Evolutionary conservation across 2,113 vertebrate species (phyloP), one percentile per base, ranked within the genome.

Genomic region (Daphoenositta chrysoptera): DNA sequence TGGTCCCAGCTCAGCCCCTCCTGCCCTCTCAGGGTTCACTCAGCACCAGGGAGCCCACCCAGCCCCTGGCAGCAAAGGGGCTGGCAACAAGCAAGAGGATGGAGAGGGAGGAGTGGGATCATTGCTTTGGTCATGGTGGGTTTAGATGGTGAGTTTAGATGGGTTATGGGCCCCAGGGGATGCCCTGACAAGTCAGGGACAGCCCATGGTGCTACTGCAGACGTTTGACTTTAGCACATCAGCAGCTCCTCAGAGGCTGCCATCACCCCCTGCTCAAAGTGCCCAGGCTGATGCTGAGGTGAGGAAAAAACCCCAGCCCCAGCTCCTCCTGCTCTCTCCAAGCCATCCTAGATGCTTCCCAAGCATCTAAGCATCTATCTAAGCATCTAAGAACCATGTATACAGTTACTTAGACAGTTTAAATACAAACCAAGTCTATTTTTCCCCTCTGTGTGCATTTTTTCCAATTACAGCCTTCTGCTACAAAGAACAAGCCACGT

Each of bases 391-490:
- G 75, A 92, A 6, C 44, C 23, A 13, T 2, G 5, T 40, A 37
- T 31, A 51, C 47, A 33, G 31, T 81, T 83, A 75, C 68, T 90
- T 89, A 48, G 28, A 30, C 58, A 27, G 56, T 66, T 96, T 68
- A 89, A 90, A 81, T 75, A 78, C 51, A 92, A 96, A 75, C 80
- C 44, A 65, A 83, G 39, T 35, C 76, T 71, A 8, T 44, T 71
- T 90, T 40, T 54, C 47, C 23, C 58, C 80, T 85, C 64, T 48
- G 51, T 33, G 26, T 87, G 18, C 91, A 22, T 87, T 87, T 82
- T 95, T 95, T 89, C 68, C 83, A 78, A 22, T 93, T 96, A 87
- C 65, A 92, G 48, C 56, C 76, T 82, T 79, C 69, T 92, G 73
- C 44, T 94, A 31, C 53, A 73, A 79, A 94, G 81, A 92, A 54